Evolutionary conservation across 2,888 invertebrate genomes (phyloP).

Genomic region (Brachylomia viminalis): DNA sequence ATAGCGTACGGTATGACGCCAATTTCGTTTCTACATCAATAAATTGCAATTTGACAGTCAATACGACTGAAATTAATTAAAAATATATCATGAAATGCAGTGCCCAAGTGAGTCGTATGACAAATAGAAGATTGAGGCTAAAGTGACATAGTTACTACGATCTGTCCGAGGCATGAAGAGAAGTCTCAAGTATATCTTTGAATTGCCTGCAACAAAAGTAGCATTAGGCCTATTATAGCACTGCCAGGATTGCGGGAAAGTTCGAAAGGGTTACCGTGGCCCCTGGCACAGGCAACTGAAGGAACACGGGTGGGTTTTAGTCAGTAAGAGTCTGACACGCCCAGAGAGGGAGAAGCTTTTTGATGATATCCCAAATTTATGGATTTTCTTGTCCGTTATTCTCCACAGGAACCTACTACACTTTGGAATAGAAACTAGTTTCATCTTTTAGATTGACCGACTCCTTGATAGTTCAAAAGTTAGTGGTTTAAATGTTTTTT

Average conservation of each 20-base stretch:
- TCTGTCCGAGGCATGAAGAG: not conserved
- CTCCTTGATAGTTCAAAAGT: not conserved
- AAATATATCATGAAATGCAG: not conserved
- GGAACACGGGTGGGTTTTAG: too few species aligned
- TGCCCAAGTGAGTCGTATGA: not conserved
- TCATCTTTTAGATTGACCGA: not conserved
- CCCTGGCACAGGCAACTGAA: too few species aligned
- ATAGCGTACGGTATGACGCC: not conserved
- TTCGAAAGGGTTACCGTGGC: too few species aligned
- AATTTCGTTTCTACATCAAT: slow-evolving; percentile 9
- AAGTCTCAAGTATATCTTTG: not conserved
- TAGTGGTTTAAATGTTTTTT: too few species aligned
- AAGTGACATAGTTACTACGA: not conserved
- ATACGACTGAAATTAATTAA: not conserved
- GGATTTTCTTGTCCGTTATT: not conserved
- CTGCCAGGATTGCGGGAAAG: too few species aligned
- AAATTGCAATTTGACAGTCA: slow-evolving; percentile 11
- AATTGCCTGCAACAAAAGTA: not conserved
- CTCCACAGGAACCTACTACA: not conserved
- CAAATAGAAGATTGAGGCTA: not conserved
- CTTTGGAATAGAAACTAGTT: not conserved
- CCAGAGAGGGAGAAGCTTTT: too few species aligned
- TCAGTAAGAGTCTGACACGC: too few species aligned
- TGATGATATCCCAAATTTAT: too few species aligned
- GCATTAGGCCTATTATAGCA: not conserved